phyloP scores from a whole-genome alignment of 2,113 vertebrate genomes.

The Raja brachyura region DNA sequence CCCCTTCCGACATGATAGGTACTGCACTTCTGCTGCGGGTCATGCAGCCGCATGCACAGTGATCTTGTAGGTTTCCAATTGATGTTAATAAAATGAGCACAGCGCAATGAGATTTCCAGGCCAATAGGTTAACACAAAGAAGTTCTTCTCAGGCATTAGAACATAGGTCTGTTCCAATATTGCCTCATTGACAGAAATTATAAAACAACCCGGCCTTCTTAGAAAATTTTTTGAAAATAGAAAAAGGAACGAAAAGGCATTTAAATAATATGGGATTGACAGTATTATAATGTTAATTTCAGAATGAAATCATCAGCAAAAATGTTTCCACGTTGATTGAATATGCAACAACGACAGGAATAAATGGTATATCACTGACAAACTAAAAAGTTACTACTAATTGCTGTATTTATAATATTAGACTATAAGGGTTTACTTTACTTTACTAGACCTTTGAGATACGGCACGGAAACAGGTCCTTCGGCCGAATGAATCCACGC shows the following conservation, averaged over 20 bases:
- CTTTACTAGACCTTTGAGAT: no score
- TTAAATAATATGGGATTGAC: background rate
- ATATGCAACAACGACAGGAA: background rate
- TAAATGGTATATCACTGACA: background rate
- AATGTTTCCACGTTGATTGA: background rate
- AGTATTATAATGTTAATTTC: background rate
- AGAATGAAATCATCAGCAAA: background rate
- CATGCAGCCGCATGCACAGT: background rate
- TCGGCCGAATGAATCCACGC: no score
- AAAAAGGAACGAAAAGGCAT: background rate
- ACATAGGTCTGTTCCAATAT: background rate
- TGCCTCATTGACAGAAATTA: background rate
- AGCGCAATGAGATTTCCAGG: background rate
- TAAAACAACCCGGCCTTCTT: background rate
- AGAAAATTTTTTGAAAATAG: background rate
- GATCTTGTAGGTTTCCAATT: background rate
- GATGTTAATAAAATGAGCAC: background rate
- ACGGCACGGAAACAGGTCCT: no score
- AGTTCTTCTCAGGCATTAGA: background rate
- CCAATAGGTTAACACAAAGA: background rate
- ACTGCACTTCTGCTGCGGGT: background rate
- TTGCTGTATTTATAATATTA: background rate
- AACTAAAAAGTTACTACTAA: background rate
- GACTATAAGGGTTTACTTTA: no score
- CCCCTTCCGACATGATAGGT: background rate